Percentiles rank a stretch among this genome's conserved stretches.
Conservation (phyloP, 2,113 vertebrate species). For the Empidonax traillii region DNA sequence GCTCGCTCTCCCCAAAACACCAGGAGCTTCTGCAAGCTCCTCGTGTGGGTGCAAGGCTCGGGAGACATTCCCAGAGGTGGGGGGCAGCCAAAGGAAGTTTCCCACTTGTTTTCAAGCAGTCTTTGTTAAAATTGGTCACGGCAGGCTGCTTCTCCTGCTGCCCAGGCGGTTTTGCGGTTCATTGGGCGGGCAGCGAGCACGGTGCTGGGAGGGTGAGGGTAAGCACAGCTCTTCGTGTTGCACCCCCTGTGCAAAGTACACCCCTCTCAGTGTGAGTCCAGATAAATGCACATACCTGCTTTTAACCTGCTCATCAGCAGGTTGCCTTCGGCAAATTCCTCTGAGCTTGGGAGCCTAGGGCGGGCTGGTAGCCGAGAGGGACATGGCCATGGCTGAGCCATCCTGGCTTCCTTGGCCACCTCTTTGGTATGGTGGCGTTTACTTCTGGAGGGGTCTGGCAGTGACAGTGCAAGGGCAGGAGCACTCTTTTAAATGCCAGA, state of each 20-base stretch:
- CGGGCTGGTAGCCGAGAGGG: neutral
- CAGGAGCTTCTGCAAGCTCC: fast-evolving
- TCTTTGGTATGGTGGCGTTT: neutral
- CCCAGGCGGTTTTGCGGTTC: neutral
- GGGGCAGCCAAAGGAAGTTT: neutral
- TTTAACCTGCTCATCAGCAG: neutral
- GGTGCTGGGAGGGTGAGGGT: neutral
- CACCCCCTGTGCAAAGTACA: neutral
- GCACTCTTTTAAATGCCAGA: neutral
- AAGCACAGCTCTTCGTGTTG: neutral
- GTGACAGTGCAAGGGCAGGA: neutral
- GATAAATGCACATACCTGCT: neutral
- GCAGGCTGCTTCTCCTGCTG: neutral
- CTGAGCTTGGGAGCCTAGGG: neutral
- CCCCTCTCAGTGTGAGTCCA: fast-evolving
- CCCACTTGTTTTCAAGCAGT: neutral
- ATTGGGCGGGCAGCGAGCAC: neutral
- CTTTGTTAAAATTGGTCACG: neutral
- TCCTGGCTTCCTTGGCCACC: neutral
- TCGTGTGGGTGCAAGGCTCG: neutral
- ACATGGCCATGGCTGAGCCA: neutral
- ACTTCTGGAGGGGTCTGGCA: neutral
- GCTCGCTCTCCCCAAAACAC: fast-evolving
- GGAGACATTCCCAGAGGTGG: neutral
- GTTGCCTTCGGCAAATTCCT: neutral